Base-by-base conservation (phyloP, 2,113 vertebrate species). In the Blennius ocellaris region DNA sequence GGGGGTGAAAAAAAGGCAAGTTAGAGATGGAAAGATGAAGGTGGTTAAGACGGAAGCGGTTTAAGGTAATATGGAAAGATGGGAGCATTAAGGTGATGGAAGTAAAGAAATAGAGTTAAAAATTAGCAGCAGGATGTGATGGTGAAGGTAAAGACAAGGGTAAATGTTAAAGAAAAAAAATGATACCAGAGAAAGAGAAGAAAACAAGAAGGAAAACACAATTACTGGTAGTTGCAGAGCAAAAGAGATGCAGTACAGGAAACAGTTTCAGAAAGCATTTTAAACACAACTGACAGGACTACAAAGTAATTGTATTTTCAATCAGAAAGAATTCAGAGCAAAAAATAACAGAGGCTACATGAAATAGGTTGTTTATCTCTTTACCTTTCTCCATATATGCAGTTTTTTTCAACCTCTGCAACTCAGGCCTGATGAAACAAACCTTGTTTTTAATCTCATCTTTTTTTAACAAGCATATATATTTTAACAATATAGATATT, bases 261-360 rank as follows among this genome's bases (percentile, higher is more conserved):
- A 16, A 12, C 2, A 45, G 49, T 57, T 63, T 56, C 14, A 72
- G 68, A 73, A 61, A 81, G 54, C 50, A 10, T 61, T 82, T 74
- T 72, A 38, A 41, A 59, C 39, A 43, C 69, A 73, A 72, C 66
- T 75, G 69, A 52, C 66, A 72, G 54, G 48, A 41, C 45, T 40
- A 30, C 68, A 74, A 54, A 69, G 67, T 72, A 72, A 88, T 77
- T 82, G 70, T 79, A 70, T 85, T 81, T 76, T 64, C 76, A 71
- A 30, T 45, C 58, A 11, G 5, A 87, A 88, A 57, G 68, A 76
- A 78, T 81, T 84, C 68, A 75, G 78, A 63, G 49, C 43, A 41
- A 76, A 83, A 74, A 83, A 78, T 55, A 84, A 83, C 61, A 53
- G 73, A 80, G 59, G 45, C 76, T 55, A 59, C 53, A 78, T 73